These are phyloP conservation scores for Melangyna quadrimaculata DNA, from an alignment of 2,888 invertebrate species.

Conservation along the genomic window DNA sequence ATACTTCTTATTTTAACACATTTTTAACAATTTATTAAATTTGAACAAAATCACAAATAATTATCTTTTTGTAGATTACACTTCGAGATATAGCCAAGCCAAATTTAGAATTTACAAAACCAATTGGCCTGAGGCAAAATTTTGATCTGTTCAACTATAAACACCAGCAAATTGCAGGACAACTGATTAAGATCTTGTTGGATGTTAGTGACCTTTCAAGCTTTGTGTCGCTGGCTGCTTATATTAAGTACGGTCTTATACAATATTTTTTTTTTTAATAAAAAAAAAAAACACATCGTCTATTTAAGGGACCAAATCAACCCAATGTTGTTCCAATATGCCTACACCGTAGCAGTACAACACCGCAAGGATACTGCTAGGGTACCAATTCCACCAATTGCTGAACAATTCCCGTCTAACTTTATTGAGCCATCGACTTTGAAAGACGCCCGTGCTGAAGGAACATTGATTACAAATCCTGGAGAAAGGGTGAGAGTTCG, in stretches of 20 bases:
- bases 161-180: conserved; percentile 87
- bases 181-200: conserved; percentile 87
- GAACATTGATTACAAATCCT: conserved; percentile 83
- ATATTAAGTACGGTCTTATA: conserved; percentile 77
- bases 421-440: conserved; percentile 90
- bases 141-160: conserved; percentile 89
- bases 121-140: conserved; percentile 74
- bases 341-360: conserved; percentile 88
- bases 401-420: conserved; percentile 91
- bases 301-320: conserved; percentile 87
- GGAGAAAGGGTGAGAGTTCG: conserved; percentile 80
- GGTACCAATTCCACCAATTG: conserved; percentile 88
- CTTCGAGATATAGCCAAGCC: conserved; percentile 77
- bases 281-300: not conserved
- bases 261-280: too few relatives aligned
- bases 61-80: conserved; percentile 75
- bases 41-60: not conserved
- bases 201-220: conserved; percentile 84
- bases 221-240: conserved; percentile 87
- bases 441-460: conserved; percentile 86
- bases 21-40: not conserved
- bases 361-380: conserved; percentile 82
- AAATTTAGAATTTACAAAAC: conserved; percentile 76
- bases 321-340: conserved; percentile 90
- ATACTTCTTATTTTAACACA: too few relatives aligned